Conservation (phyloP, 2,113 vertebrate species). For the Sinocyclocheilus grahami region DNA sequence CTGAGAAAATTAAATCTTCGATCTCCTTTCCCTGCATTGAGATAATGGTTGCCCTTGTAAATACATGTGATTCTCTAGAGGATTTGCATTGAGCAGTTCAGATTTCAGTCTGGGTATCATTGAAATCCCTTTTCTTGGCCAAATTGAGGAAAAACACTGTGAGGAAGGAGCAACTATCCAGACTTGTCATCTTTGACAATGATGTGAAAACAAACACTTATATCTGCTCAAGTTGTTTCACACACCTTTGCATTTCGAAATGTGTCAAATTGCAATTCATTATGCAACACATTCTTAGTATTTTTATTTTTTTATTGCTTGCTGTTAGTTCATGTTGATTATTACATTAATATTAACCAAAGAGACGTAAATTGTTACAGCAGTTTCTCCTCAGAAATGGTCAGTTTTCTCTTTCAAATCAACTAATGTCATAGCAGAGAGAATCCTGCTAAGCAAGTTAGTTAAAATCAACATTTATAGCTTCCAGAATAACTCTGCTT, state of each 20-base stretch:
- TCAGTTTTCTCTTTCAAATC: no score
- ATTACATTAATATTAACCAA: neutral
- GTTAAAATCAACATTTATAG: no score
- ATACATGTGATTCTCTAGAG: constrained; percentile 14
- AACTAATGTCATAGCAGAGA: no score
- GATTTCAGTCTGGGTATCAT: neutral
- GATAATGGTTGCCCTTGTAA: constrained; percentile 27
- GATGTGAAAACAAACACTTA: neutral
- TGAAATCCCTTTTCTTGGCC: neutral
- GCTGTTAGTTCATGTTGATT: no score
- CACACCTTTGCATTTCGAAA: neutral
- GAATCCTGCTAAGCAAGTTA: no score
- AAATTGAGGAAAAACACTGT: neutral
- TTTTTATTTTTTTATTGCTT: no score
- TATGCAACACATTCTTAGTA: no score
- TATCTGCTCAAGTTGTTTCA: no score
- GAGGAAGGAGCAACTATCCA: neutral
- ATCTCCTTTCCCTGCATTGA: neutral
- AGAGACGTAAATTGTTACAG: neutral
- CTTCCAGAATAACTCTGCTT: no score
- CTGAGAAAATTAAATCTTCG: constrained; percentile 28
- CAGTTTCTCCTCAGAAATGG: no score
- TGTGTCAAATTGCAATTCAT: no score
- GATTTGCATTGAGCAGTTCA: neutral
- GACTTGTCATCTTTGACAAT: neutral